Evolutionary conservation across 2,113 vertebrate genomes (phyloP), one percentile per base, ranked within the genome.

Genomic region (Callorhinus ursinus): DNA sequence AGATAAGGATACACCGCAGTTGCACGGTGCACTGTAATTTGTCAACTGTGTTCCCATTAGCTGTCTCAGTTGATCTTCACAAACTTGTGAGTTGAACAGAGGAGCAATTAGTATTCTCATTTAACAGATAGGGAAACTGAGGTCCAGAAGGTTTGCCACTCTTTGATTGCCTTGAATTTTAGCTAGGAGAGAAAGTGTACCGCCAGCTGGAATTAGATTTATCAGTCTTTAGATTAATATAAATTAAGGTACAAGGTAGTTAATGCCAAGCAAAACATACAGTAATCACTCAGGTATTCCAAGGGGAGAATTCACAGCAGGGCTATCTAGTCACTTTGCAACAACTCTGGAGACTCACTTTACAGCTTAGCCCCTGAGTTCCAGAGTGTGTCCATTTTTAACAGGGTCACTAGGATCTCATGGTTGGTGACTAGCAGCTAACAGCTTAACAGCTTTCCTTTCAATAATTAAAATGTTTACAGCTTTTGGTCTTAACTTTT

Each of bases 91-190:
- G 28, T 79, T 79, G 61, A 49, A 55, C 26, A 86, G 83, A 93
- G 57, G 42, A 89, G 39, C 2, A 8, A 15, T 84, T 76, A 53
- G 46, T 84, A 67, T 94, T 97, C 61, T 76, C 22, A 79, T 55
- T 81, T 90, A 92, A 80, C 31, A 92, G 79, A 80, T 39, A 61
- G 74, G 80, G 51, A 97, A 95, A 96, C 87, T 65, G 90, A 96
- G 93, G 67, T 83, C 90, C 39, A 88, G 67, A 79, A 88, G 7
- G 21, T 90, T 81, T 90, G n/a, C 28, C 71, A 26, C 42, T 51
- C 46, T 90, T 80, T 92, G 55, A 90, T 51, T 92, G 88, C 94
- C 88, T 93, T 88, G 84, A 84, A 90, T 39, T 31, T 97, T 93
- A 87, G 15, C 59, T 87, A 93, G 90, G 80, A 80, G n/a, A 92